Evolutionary conservation across 2,888 invertebrate genomes (phyloP).

Genomic region (Drosophila siamana): DNA sequence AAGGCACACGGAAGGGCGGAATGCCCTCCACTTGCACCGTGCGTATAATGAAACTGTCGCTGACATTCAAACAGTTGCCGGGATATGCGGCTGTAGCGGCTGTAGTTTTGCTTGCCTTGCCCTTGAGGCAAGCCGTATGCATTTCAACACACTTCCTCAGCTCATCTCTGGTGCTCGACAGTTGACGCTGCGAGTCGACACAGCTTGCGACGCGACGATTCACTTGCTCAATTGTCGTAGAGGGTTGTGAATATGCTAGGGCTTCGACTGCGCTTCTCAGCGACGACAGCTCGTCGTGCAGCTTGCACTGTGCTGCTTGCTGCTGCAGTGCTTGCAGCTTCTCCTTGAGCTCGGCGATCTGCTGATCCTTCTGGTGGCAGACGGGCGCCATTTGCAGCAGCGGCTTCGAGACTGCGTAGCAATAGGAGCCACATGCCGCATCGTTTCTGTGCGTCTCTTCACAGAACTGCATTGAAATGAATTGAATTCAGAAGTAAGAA

Average conservation of each 20-base stretch:
- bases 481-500: too few relatives aligned
- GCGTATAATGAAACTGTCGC: too few relatives aligned
- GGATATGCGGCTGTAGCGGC: too few relatives aligned
- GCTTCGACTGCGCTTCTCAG: neutral
- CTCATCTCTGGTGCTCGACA: too few relatives aligned
- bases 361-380: constrained; percentile 6
- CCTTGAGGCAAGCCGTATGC: too few relatives aligned
- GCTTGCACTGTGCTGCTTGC: neutral
- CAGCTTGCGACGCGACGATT: too few relatives aligned
- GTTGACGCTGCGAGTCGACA: too few relatives aligned
- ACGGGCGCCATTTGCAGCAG: neutral
- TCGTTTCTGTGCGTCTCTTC: neutral
- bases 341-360: neutral
- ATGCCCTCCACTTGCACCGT: neutral
- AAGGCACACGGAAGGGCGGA: neutral
- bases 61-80: neutral
- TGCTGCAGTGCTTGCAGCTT: neutral
- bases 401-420: constrained; percentile 7
- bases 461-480: too few relatives aligned
- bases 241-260: too few relatives aligned
- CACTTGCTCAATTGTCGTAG: too few relatives aligned
- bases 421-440: neutral
- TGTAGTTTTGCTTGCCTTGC: too few relatives aligned
- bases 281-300: neutral
- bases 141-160: too few relatives aligned